phyloP scores from a whole-genome alignment of 2,113 vertebrate species.

The Dunckerocampus dactyliophorus region DNA sequence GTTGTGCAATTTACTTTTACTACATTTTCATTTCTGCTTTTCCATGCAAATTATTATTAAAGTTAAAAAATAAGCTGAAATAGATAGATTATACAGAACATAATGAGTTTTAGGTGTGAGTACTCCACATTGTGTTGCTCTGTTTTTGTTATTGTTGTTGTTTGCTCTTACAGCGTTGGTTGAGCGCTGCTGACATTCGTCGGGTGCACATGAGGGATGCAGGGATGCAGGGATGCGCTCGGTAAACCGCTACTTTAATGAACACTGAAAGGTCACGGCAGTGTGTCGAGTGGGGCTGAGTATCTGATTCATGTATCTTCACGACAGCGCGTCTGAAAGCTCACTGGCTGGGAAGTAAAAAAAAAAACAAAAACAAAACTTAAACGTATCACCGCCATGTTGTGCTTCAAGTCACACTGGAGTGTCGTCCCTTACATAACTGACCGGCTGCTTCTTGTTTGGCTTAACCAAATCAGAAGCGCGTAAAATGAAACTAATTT shows the following conservation, averaged over 20 bases:
- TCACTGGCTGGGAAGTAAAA: conserved; percentile 4
- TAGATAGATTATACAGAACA: no score
- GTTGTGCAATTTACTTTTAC: no score
- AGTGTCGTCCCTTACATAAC: neutral
- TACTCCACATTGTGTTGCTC: neutral
- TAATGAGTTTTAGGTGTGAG: no score
- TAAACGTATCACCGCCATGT: neutral
- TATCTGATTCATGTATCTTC: conserved; percentile 28
- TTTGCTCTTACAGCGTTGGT: neutral
- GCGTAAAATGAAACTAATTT: no score
- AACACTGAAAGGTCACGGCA: conserved; percentile 38
- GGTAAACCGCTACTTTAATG: conserved; percentile 14
- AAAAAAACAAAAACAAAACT: neutral
- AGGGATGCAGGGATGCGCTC: conserved; percentile 8
- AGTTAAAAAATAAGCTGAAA: neutral
- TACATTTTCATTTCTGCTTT: no score
- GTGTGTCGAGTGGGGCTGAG: conserved; percentile 15
- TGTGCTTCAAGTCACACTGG: conserved; percentile 4
- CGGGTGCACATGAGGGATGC: conserved; percentile 5
- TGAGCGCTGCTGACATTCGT: neutral
- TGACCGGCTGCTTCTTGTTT: neutral
- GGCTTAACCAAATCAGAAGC: no score
- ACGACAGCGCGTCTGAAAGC: neutral
- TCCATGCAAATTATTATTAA: no score
- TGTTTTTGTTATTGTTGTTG: neutral